phyloP scores from a whole-genome alignment of 1,140 invertebrate genomes.

The Palaemon carinicauda region DNA sequence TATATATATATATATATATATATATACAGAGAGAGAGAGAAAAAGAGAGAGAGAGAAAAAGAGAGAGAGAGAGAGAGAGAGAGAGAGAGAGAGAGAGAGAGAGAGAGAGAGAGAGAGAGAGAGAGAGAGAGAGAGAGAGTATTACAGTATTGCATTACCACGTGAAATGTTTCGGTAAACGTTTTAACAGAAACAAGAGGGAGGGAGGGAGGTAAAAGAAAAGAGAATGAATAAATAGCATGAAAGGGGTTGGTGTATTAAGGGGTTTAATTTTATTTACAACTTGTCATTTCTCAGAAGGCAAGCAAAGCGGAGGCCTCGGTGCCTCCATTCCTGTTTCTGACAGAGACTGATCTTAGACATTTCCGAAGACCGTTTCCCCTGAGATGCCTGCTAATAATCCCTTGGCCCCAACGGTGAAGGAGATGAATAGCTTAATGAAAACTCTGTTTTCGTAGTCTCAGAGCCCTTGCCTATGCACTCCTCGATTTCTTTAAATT shows the following conservation, averaged over 20 bases:
- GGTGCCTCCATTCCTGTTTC: not conserved
- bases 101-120: too few species aligned
- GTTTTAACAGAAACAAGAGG: too few species aligned
- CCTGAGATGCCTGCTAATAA: slow-evolving; percentile 37
- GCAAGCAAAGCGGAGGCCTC: not conserved
- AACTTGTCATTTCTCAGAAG: slow-evolving; percentile 1
- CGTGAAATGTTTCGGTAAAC: too few species aligned
- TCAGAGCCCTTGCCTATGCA: not conserved
- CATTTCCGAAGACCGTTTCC: slow-evolving; percentile 39
- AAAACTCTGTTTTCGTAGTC: slow-evolving; percentile 17
- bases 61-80: too few species aligned
- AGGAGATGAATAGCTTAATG: slow-evolving; percentile 29
- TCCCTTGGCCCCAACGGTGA: not conserved
- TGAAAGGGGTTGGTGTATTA: not conserved
- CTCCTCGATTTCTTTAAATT: too few species aligned
- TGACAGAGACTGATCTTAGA: slow-evolving; percentile 20
- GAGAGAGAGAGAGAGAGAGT: too few species aligned
- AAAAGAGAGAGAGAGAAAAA: too few species aligned
- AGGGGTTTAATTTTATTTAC: not conserved
- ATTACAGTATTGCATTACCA: too few species aligned
- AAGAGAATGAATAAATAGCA: not conserved
- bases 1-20: too few species aligned
- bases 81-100: too few species aligned
- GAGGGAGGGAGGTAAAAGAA: not conserved
- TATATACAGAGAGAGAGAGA: too few species aligned